These are phyloP conservation scores for Drosophila equinoxialis DNA, from an alignment of 1,140 invertebrate species.

Conservation along the genomic window DNA sequence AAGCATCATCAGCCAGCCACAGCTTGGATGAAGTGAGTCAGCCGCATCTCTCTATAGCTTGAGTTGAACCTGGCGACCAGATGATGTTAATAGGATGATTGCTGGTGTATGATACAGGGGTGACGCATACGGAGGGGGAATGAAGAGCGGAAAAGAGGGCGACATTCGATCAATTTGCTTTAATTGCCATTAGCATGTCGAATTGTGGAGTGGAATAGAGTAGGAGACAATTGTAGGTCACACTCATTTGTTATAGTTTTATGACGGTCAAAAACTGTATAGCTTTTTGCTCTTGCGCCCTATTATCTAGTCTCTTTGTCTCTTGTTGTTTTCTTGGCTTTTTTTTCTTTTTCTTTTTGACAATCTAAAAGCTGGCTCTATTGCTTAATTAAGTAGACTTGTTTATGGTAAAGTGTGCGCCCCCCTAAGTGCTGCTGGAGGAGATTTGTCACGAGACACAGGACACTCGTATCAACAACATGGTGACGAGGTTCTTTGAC, in stretches of 20 bases:
- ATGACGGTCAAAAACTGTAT: conserved; percentile 43
- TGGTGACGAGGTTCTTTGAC: not conserved
- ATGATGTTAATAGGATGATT: conserved; percentile 12
- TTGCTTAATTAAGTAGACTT: conserved; percentile 11
- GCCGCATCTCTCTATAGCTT: conserved; percentile 16
- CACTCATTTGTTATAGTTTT: conserved; percentile 48
- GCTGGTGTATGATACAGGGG: not conserved
- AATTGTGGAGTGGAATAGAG: conserved; percentile 42
- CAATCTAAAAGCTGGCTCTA: conserved; percentile 9
- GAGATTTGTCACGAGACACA: conserved; percentile 1
- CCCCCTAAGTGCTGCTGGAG: conserved; percentile 9
- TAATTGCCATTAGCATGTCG: conserved; percentile 74
- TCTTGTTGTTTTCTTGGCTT: not conserved
- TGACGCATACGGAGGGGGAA: not conserved
- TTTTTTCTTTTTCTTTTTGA: not conserved
- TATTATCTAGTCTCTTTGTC: conserved; percentile 21
- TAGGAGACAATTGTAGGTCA: conserved; percentile 50
- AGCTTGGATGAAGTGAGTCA: conserved; percentile 47
- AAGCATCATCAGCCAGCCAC: not conserved
- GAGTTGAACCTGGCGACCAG: conserved; percentile 5
- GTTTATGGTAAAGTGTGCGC: conserved; percentile 4
- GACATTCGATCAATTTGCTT: conserved; percentile 73
- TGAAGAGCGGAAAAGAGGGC: conserved; percentile 37
- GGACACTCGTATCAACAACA: no score
- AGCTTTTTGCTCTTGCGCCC: conserved; percentile 28